Evolutionary conservation across 2,888 invertebrate species (phyloP).

Genomic region (Dermolepida albohirtum): DNA sequence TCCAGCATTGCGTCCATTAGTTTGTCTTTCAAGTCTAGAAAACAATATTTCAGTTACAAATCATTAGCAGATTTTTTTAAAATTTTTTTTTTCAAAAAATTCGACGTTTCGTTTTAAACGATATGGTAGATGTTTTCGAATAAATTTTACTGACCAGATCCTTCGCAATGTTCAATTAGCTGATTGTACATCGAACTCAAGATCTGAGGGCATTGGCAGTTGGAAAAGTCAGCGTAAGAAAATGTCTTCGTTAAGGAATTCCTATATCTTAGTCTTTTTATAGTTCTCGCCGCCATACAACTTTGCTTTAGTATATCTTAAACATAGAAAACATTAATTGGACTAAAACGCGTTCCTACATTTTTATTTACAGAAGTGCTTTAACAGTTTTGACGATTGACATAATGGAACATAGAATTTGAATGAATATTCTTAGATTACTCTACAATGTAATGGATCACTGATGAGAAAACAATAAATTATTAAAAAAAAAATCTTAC

Average conservation of each 20-base stretch:
- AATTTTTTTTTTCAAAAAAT: too few species aligned
- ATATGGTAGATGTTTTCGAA: neutral
- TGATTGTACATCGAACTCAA: slow-evolving; percentile 70
- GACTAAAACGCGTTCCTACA: too few species aligned
- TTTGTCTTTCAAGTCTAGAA: slow-evolving; percentile 66
- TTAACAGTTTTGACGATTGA: too few species aligned
- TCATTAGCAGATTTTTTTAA: too few species aligned
- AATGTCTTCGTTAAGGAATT: slow-evolving; percentile 62
- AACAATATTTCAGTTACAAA: too few species aligned
- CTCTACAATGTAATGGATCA: too few species aligned
- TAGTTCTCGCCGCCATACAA: slow-evolving; percentile 42
- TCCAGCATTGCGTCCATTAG: slow-evolving; percentile 70
- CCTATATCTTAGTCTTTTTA: slow-evolving; percentile 56
- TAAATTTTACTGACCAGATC: slow-evolving; percentile 65
- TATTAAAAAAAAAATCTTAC: too few species aligned
- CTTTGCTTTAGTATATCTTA: slow-evolving; percentile 38
- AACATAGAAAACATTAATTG: neutral
- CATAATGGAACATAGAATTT: too few species aligned
- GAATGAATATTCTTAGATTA: too few species aligned
- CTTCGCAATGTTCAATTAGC: slow-evolving; percentile 71
- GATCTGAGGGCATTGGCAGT: slow-evolving; percentile 72
- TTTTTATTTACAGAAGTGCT: too few species aligned
- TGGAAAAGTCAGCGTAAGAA: slow-evolving; percentile 67
- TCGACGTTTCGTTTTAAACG: too few species aligned
- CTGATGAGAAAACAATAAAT: too few species aligned